Conservation (phyloP, 2,113 vertebrate species). For the Brachypodius melanocephalos region DNA sequence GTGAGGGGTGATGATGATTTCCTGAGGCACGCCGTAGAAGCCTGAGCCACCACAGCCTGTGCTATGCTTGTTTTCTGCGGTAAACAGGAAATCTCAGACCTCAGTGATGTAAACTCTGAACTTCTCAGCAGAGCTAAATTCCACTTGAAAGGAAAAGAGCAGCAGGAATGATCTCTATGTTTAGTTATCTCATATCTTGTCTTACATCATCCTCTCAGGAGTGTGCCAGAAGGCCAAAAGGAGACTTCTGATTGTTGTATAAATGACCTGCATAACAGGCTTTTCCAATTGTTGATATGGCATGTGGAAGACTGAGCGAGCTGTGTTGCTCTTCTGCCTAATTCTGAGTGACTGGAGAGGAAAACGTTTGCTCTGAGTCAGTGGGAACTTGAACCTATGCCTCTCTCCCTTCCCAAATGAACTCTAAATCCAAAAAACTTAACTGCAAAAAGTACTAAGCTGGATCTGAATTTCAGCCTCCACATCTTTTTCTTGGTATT, state of each 20-base stretch:
- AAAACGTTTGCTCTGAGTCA: constrained; percentile 1
- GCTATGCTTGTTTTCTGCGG: constrained; percentile 1
- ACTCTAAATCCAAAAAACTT: neutral
- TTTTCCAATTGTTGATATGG: neutral
- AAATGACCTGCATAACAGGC: neutral
- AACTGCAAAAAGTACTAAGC: neutral
- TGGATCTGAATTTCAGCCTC: neutral
- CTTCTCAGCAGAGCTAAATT: constrained; percentile 20
- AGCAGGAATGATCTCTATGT: neutral
- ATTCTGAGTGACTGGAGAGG: neutral
- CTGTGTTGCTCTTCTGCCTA: neutral
- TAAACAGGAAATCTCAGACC: constrained; percentile 41
- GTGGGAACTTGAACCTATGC: neutral
- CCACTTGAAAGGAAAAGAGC: neutral
- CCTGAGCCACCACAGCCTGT: neutral
- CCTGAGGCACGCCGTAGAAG: neutral
- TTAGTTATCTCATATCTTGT: neutral
- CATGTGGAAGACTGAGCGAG: neutral
- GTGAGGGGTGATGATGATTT: neutral
- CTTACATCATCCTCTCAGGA: neutral
- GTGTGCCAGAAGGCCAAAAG: constrained; percentile 18
- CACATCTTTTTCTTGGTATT: neutral
- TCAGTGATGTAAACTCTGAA: constrained; percentile 10
- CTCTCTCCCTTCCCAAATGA: neutral
- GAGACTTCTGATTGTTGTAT: neutral